These are phyloP conservation scores for Chaunax sp. DNA, from an alignment of 2,797 vertebrate genomes.

Conservation along the genomic window DNA sequence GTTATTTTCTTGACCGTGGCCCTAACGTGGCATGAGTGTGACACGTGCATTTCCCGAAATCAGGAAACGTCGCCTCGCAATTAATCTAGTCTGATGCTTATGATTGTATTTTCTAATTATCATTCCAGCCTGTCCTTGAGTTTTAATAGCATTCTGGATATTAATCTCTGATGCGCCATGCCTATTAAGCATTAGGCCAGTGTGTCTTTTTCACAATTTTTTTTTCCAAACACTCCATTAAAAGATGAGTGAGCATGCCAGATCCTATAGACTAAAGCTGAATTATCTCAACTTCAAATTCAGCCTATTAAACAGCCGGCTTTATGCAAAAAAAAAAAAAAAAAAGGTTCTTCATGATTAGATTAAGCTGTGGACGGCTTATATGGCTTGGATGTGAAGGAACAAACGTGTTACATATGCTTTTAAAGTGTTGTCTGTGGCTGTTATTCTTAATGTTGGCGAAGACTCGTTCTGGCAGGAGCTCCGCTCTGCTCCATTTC, in stretches of 20 bases:
- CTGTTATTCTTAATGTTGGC: constrained; percentile 70
- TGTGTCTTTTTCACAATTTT: constrained; percentile 35
- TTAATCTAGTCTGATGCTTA: constrained; percentile 83
- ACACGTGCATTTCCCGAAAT: constrained; percentile 72
- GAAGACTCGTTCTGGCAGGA: constrained; percentile 53
- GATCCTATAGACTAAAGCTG: constrained; percentile 74
- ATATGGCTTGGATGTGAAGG: constrained; percentile 46
- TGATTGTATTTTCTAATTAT: constrained; percentile 89
- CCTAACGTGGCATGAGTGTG: constrained; percentile 56
- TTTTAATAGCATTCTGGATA: constrained; percentile 87
- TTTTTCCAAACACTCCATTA: constrained; percentile 80
- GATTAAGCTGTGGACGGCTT: constrained; percentile 62
- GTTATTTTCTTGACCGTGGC: constrained; percentile 35
- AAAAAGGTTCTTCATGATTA: constrained; percentile 74
- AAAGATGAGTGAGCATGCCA: constrained; percentile 69
- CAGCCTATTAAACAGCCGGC: constrained; percentile 66
- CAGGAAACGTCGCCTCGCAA: constrained; percentile 74
- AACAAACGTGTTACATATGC: constrained; percentile 55
- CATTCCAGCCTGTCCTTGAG: constrained; percentile 86
- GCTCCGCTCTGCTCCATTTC: constrained; percentile 57
- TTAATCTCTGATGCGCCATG: constrained; percentile 85
- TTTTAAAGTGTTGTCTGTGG: constrained; percentile 60
- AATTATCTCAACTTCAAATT: constrained; percentile 73
- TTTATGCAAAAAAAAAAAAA: constrained; percentile 64
- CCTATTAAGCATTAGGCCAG: constrained; percentile 81